A percentile compares a stretch with the other conserved stretches of the same genome.
Evolutionary conservation across 1,140 invertebrate genomes (phyloP).

Genomic region (Heliconius congener): DNA sequence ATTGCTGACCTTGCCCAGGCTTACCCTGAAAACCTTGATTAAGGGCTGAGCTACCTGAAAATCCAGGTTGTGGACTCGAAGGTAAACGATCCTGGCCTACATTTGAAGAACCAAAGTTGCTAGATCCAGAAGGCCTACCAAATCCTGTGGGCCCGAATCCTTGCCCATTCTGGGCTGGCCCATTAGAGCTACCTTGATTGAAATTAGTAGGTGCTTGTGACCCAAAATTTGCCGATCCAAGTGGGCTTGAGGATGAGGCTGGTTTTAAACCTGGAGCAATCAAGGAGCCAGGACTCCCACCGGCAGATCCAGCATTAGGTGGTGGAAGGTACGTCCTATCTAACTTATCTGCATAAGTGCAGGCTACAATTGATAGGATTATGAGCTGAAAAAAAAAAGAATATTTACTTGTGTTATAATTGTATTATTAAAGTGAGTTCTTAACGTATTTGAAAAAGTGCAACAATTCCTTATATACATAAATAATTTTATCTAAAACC

Average conservation of each 20-base stretch:
- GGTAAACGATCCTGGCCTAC: not conserved
- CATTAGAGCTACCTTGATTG: not conserved
- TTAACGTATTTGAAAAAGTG: too few species aligned
- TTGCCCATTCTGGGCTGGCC: not conserved
- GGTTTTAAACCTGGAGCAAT: constrained; percentile 50
- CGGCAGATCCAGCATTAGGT: constrained; percentile 78
- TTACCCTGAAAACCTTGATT: constrained; percentile 19
- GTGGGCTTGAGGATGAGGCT: constrained; percentile 17
- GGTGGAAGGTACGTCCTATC: constrained; percentile 85
- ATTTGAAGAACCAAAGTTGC: not conserved
- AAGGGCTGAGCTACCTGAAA: not conserved
- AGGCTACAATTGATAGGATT: constrained; percentile 66
- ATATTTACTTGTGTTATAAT: too few species aligned
- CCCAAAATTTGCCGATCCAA: constrained; percentile 31
- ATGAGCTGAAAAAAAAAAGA: constrained; percentile 63
- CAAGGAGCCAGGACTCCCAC: constrained; percentile 76
- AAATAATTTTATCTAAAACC: too few species aligned
- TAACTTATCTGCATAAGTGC: constrained; percentile 77
- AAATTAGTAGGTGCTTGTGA: not conserved
- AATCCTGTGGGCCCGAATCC: not conserved
- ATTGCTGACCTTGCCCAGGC: constrained; percentile 23
- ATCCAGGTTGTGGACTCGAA: not conserved
- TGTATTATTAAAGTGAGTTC: too few species aligned
- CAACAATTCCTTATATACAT: too few species aligned
- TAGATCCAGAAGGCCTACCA: not conserved